Percentiles rank a stretch among this genome's conserved stretches.
phyloP scores from a whole-genome alignment of 37 sponge, comb jelly and placozoan genomes.

The Halichondria panicea region DNA sequence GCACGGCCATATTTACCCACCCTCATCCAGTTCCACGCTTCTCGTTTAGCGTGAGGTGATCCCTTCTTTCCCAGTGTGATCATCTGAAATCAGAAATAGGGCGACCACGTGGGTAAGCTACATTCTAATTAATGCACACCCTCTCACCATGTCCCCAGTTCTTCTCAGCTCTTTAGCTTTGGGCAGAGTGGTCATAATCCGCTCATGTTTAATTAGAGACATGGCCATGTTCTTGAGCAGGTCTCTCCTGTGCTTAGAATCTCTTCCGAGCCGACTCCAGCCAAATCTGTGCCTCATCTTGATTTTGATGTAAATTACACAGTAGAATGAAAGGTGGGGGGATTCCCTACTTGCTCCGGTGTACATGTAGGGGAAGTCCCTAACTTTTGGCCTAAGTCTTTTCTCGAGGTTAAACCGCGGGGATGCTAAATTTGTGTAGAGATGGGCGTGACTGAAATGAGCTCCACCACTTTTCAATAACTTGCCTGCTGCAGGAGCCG shows the following conservation, averaged over 20 bases:
- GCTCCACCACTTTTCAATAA: too few species aligned
- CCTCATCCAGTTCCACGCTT: constrained; percentile 47
- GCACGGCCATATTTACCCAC: constrained; percentile 1
- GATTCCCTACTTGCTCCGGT: too few species aligned
- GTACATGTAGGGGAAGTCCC: too few species aligned
- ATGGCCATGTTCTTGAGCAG: constrained; percentile 73
- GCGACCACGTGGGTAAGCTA: too few species aligned
- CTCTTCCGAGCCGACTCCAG: constrained; percentile 53
- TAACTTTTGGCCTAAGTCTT: too few species aligned
- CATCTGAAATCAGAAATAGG: constrained; percentile 36
- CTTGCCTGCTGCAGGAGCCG: too few species aligned
- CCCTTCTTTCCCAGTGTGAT: constrained; percentile 46
- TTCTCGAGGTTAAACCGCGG: too few species aligned
- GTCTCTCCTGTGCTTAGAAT: constrained; percentile 20
- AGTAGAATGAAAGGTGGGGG: not conserved
- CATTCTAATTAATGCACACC: constrained; percentile 6
- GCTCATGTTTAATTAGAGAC: constrained; percentile 78
- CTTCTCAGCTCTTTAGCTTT: constrained; percentile 78
- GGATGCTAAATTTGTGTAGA: too few species aligned
- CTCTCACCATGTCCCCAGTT: constrained; percentile 70
- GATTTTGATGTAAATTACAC: not conserved
- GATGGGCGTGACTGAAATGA: too few species aligned
- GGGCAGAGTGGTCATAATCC: constrained; percentile 82
- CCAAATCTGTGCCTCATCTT: constrained; percentile 57
- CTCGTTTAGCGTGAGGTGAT: constrained; percentile 1